Evolutionary conservation across 1,140 invertebrate genomes (phyloP), one percentile per base, ranked within the genome.

Genomic region (Pentalonia nigronervosa): DNA sequence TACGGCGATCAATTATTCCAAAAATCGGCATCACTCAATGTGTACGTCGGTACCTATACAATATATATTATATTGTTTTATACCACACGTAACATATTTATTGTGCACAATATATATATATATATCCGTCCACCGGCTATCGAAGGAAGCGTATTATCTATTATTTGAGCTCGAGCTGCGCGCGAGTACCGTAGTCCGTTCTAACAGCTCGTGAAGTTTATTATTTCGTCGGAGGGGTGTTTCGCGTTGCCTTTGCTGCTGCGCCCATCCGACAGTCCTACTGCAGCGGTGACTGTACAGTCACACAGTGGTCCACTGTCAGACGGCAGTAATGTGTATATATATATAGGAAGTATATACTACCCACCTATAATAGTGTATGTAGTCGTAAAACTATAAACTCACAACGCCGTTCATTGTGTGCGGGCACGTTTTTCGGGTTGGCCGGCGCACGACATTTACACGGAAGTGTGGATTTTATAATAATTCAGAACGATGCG

Each of bases 381-480:
- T 36, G 9, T 30, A 45, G 84, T 48, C 20, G 84, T 87, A 87
- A 87, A 87, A 87, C 84, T 30, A 47, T 87, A 87, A 87, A 87
- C 45, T 87, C 36, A 11, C 60, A 20, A 41, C 20, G 34, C 34
- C 41, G 8, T 86, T 30, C 83, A 45, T 86, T 45, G 36, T 86
- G 86, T 30, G 47, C 17, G 86, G 86, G 48, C 86, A 87, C 86
- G 86, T 48, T 87, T 87, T 86, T 86, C 41, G 41, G 23, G 45
- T n/a, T 30, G 45, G 6, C 47, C 45, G 45, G 48, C 41, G 87
- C 47, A 21, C 48, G 11, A 23, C 48, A 25, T 89, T 89, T 89
- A 89, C 87, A 34, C 48, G 87, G 87, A 89, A 89, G 48, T 89
- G 87, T 53, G 48, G 87, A 87, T 87, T 87, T 87, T 76, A 41